Conservation (phyloP, 2,113 vertebrate species). For the Laticauda colubrina region DNA sequence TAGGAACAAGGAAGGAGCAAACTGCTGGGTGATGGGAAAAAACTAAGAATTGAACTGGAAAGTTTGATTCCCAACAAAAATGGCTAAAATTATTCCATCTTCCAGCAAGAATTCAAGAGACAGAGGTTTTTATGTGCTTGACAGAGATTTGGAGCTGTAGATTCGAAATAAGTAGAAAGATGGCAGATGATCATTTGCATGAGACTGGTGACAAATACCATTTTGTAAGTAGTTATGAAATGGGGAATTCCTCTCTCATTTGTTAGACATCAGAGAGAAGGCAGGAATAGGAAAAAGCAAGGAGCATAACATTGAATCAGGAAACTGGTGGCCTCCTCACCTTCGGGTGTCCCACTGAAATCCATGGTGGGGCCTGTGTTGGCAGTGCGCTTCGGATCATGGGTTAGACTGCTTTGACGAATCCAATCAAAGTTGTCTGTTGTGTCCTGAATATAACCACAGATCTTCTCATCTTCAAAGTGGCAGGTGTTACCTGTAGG, state of each 20-base stretch:
- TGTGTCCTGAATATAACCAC: slow-evolving; percentile 91
- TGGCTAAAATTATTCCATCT: background rate
- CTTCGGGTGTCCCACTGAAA: slow-evolving; percentile 89
- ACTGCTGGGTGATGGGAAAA: background rate
- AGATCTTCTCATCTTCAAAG: slow-evolving; percentile 92
- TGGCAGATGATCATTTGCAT: background rate
- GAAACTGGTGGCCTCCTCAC: slow-evolving; percentile 61
- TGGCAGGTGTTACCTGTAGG: slow-evolving; percentile 86
- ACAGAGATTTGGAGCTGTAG: background rate
- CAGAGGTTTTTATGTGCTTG: background rate
- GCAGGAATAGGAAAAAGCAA: background rate
- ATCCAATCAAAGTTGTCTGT: slow-evolving; percentile 96
- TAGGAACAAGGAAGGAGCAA: background rate
- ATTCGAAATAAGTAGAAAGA: background rate
- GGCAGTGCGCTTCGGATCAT: slow-evolving; percentile 90
- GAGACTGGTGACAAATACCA: background rate
- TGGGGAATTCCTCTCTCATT: background rate
- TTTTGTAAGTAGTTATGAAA: background rate
- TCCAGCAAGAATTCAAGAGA: background rate
- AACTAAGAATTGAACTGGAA: background rate
- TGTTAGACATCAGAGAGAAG: background rate
- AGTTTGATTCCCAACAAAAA: background rate
- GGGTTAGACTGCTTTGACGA: slow-evolving; percentile 87
- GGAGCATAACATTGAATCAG: background rate
- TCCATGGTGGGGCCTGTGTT: slow-evolving; percentile 92